phyloP scores from a whole-genome alignment of 2,888 invertebrate species.

The Temnothorax rugatulus region DNA sequence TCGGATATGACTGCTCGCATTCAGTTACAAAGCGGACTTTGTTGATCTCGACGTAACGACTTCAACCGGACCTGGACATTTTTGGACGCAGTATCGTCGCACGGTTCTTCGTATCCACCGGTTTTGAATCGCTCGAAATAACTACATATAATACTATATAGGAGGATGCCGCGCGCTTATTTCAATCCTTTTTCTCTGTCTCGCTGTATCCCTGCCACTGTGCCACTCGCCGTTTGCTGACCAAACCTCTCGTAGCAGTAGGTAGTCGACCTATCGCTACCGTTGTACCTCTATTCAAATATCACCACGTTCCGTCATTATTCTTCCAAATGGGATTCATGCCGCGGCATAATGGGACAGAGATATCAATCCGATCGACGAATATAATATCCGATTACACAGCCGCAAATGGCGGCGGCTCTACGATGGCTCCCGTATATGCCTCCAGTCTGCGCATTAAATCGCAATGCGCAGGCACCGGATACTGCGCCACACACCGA shows the following conservation, averaged over 20 bases:
- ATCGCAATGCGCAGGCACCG: constrained; percentile 20
- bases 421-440: neutral
- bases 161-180: neutral
- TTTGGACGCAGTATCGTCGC: constrained; percentile 34
- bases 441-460: constrained; percentile 13
- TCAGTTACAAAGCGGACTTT: constrained; percentile 21
- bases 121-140: constrained; percentile 55
- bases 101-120: constrained; percentile 52
- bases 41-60: neutral
- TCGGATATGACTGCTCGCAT: neutral
- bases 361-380: constrained; percentile 77
- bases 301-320: constrained; percentile 66
- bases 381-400: constrained; percentile 80
- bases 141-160: neutral
- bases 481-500: neutral
- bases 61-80: constrained; percentile 5
- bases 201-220: constrained; percentile 6
- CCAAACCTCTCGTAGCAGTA: constrained; percentile 10
- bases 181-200: constrained; percentile 17
- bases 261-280: constrained; percentile 28
- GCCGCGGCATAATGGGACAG: constrained; percentile 77
- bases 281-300: constrained; percentile 71
- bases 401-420: constrained; percentile 47
- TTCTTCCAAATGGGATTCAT: constrained; percentile 78
- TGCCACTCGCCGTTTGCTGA: neutral